These are phyloP conservation scores for Halocynthia roretzi DNA, from an alignment of 23 tunicate genomes.

Conservation along the genomic window DNA sequence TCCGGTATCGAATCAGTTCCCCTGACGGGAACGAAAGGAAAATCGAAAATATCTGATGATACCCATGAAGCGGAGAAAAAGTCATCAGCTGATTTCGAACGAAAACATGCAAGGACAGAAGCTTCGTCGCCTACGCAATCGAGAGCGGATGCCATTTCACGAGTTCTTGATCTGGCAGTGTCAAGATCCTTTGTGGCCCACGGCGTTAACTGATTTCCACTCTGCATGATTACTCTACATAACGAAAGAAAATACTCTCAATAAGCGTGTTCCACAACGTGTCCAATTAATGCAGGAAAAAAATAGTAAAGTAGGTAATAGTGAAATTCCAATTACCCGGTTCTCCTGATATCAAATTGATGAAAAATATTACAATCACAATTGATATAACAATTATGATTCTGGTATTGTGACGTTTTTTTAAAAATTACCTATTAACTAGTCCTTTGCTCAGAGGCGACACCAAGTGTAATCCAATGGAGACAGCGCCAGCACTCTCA, in stretches of 20 bases:
- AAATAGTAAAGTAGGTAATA: neutral
- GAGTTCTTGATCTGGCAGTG: conserved; percentile 20
- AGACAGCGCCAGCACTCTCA: conserved; percentile 71
- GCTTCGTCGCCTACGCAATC: conserved; percentile 25
- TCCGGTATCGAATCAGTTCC: conserved; percentile 49
- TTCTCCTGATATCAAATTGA: too few relatives aligned
- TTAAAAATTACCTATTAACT: conserved; percentile 28
- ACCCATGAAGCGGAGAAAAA: conserved; percentile 47
- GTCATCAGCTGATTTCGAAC: conserved; percentile 30
- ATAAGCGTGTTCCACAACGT: neutral
- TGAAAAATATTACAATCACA: too few relatives aligned
- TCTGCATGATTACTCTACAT: conserved; percentile 44
- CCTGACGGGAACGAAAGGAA: conserved; percentile 68
- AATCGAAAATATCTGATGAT: conserved; percentile 58
- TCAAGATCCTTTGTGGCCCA: conserved; percentile 41
- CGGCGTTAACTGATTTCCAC: conserved; percentile 53
- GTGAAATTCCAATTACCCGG: too few relatives aligned
- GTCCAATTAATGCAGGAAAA: neutral
- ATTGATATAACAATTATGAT: too few relatives aligned
- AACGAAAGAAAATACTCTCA: neutral
- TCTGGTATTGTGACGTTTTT: too few relatives aligned
- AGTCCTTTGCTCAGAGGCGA: conserved; percentile 45
- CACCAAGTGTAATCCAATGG: conserved; percentile 44
- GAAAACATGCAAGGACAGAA: conserved; percentile 28
- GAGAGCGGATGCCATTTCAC: conserved; percentile 8